Percentiles rank a stretch among this genome's conserved stretches.
phyloP scores from a whole-genome alignment of 1,140 invertebrate species.

The Tenebrio molitor region DNA sequence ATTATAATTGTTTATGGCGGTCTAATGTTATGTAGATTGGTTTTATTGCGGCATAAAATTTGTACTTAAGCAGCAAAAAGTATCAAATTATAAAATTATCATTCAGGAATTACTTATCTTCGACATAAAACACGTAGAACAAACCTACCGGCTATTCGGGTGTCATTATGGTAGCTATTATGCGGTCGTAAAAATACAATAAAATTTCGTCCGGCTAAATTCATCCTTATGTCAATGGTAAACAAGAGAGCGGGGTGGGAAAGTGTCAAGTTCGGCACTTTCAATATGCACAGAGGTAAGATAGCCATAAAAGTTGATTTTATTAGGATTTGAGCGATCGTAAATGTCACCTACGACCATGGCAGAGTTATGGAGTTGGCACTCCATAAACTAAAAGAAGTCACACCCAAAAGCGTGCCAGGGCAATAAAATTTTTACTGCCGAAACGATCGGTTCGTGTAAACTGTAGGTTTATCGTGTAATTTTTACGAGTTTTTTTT shows the following conservation, averaged over 20 bases:
- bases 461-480: constrained; percentile 50
- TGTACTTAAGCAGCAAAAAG: constrained; percentile 33
- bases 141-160: constrained; percentile 47
- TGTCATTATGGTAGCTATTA: constrained; percentile 47
- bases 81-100: constrained; percentile 43
- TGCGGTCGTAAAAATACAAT: constrained; percentile 54
- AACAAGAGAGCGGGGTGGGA: constrained; percentile 18
- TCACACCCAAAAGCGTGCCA: constrained; percentile 55
- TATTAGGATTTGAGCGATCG: constrained; percentile 62
- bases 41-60: constrained; percentile 34
- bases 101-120: constrained; percentile 54
- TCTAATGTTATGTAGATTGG: constrained; percentile 39
- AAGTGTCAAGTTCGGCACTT: constrained; percentile 52
- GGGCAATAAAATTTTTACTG: constrained; percentile 61
- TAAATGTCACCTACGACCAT: constrained; percentile 62
- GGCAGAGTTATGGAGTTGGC: constrained; percentile 54
- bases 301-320: constrained; percentile 62
- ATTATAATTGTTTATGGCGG: constrained; percentile 36
- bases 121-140: constrained; percentile 50
- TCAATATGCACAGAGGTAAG: constrained; percentile 60
- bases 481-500: constrained; percentile 50
- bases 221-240: constrained; percentile 49
- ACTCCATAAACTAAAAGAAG: constrained; percentile 55
- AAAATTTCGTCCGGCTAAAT: constrained; percentile 48
- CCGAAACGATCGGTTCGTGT: constrained; percentile 58